Base-by-base conservation (phyloP, 2,888 invertebrate genomes). In the Lasioglossum morio region DNA sequence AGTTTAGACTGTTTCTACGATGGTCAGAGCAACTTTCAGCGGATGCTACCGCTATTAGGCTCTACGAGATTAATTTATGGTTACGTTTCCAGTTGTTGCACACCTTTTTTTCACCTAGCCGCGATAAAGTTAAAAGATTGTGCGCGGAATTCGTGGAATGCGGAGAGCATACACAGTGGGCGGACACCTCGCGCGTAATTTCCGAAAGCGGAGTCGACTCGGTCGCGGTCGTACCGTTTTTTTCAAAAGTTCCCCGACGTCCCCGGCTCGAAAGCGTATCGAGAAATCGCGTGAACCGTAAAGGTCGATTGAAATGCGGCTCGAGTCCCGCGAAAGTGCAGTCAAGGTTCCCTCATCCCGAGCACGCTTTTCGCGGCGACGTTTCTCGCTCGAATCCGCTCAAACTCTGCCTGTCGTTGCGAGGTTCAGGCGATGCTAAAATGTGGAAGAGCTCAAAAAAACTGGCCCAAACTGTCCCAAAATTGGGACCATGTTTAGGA, bases 261-360 rank as follows among this genome's bases (percentile, higher is more conserved):
- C 48, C 37, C 69, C n/a, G 40, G n/a, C 40, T 87, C 37, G 81
- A 89, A 88, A 91, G 89, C 77, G 69, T 86, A 86, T 86, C 80
- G 82, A 66, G 86, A 86, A 81, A 82, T 87, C 77, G 87, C 72
- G 77, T 34, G 81, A 77, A 79, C 69, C 69, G 76, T 74, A 83
- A 87, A 88, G 87, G 87, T 88, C 92, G 91, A 94, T 94, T 94
- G 92, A 90, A 92, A 94, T 94, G 94, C 94, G 90, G 85, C 88
- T 84, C 92, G 91, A 92, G 92, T 92, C 91, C 92, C 92, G 93
- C 93, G 94, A 94, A 94, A 94, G 94, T 87, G 91, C 88, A 88
- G 88, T 82, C 89, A 91, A 91, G 89, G 90, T 90, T 89, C 89
- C 77, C 77, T 63, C 48, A 80, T 82, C 78, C 63, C 46, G 77